Evolutionary conservation across 2,113 vertebrate species (phyloP), one percentile per base, ranked within the genome.

Genomic region (Sterrhoptilus dennistouni): DNA sequence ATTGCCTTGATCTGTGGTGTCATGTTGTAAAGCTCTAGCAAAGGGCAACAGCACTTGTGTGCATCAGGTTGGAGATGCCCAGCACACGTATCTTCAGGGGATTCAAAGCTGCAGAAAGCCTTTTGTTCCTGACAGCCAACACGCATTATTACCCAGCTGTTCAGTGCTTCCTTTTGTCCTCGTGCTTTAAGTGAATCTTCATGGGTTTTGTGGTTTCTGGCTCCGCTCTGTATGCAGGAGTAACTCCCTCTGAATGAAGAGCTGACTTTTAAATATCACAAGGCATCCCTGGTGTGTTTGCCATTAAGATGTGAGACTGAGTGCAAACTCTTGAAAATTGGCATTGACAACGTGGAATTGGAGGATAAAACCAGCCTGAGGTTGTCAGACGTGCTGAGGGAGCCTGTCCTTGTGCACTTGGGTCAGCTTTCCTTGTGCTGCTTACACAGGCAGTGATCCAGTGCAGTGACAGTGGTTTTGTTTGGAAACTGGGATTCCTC

Each of bases 81-180:
- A 77, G 53, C 5, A 1, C 31, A 8, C 0, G 0, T 57, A 5
- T 35, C 81, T 75, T 50, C 1, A 1, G 84, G 84, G 75, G 50
- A 12, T 79, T 54, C 4, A 12, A 53, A 94, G 53, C 83, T 90
- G 61, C 49, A 18, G 82, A 72, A 69, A 92, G 50, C 54, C 66
- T 88, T 95, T 83, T 88, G 42, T 66, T 94, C 70, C 78, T 60
- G 69, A 66, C 65, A 84, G 56, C 60, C 57, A 23, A 1, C 35
- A 12, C 54, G 53, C 70, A 56, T 91, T 89, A 80, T 91, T 89
- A 80, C 57, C 65, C 50, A 22, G 5, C 33, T 42, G 40, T 25
- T 96, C 27, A 76, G 28, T 87, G 72, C 70, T 94, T 77, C 36
- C 85, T 61, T 96, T 95, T 95, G 71, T 90, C 78, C 82, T 72